Evolutionary conservation across 1,140 invertebrate genomes (phyloP).

Genomic region (Palaemon carinicauda): DNA sequence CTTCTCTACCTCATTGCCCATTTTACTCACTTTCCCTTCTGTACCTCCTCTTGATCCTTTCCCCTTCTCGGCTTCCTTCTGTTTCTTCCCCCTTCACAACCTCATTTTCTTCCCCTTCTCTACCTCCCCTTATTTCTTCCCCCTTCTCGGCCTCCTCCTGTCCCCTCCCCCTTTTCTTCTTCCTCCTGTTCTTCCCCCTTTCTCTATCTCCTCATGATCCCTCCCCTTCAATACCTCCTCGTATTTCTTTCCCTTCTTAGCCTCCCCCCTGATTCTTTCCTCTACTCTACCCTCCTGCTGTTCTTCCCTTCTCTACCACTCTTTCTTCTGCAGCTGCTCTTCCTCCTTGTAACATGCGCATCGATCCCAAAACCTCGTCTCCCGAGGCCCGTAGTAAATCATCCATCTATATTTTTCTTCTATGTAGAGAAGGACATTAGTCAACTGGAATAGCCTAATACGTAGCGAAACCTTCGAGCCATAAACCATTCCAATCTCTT

Average conservation of each 20-base stretch:
- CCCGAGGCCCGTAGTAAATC: too few species aligned
- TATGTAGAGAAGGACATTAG: too few species aligned
- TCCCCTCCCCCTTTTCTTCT: too few species aligned
- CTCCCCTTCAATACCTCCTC: not conserved
- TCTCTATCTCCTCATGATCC: too few species aligned
- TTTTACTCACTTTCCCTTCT: not conserved
- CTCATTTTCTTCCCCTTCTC: not conserved
- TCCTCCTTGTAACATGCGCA: not conserved
- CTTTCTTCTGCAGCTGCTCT: not conserved
- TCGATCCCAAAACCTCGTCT: too few species aligned
- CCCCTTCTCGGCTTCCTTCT: not conserved
- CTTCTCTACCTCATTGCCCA: not conserved
- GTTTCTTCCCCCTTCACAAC: too few species aligned
- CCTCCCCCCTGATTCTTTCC: not conserved
- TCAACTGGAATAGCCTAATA: too few species aligned
- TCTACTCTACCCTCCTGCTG: not conserved
- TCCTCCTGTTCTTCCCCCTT: too few species aligned
- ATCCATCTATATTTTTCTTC: too few species aligned
- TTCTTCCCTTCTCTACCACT: not conserved
- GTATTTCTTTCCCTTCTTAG: not conserved
- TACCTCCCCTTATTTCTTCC: not conserved
- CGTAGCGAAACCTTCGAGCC: too few species aligned
- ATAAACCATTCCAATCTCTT: too few species aligned
- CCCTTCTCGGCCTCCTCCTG: not conserved
- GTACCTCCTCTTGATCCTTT: not conserved